phyloP scores from a whole-genome alignment of 2,113 vertebrate species.

The Balaenoptera acutorostrata region DNA sequence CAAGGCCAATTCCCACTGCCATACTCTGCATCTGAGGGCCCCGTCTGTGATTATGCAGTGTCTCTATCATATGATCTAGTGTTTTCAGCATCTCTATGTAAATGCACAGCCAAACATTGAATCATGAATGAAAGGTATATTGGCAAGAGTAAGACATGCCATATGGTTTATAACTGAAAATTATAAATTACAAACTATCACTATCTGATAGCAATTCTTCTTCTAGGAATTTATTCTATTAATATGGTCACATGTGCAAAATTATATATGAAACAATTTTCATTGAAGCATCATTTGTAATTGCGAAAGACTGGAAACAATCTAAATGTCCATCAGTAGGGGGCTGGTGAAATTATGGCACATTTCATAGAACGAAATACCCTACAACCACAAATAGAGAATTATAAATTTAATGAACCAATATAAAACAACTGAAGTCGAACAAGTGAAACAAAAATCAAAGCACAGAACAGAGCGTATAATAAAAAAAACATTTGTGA shows the following conservation, averaged over 20 bases:
- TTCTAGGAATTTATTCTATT: neutral
- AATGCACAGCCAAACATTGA: neutral
- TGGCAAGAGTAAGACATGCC: neutral
- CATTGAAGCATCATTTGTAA: neutral
- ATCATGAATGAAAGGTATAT: neutral
- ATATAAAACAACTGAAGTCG: neutral
- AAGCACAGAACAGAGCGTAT: neutral
- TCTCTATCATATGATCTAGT: neutral
- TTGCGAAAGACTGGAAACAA: neutral
- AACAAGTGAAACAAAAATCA: conserved; percentile 4
- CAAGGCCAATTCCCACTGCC: neutral
- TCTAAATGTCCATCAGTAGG: neutral
- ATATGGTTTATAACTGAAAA: neutral
- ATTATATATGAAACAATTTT: neutral
- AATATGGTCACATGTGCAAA: neutral
- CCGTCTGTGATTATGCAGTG: neutral
- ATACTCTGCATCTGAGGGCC: neutral
- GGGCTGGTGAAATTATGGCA: neutral
- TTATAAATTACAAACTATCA: neutral
- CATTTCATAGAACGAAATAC: conserved; percentile 12
- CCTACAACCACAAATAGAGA: neutral
- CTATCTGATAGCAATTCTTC: neutral
- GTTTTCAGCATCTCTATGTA: neutral
- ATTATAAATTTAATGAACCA: neutral
- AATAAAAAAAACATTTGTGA: neutral